A percentile compares a stretch with the other conserved stretches of the same genome.
Evolutionary conservation across 2,113 vertebrate genomes (phyloP).

Genomic region (Suncus etruscus): DNA sequence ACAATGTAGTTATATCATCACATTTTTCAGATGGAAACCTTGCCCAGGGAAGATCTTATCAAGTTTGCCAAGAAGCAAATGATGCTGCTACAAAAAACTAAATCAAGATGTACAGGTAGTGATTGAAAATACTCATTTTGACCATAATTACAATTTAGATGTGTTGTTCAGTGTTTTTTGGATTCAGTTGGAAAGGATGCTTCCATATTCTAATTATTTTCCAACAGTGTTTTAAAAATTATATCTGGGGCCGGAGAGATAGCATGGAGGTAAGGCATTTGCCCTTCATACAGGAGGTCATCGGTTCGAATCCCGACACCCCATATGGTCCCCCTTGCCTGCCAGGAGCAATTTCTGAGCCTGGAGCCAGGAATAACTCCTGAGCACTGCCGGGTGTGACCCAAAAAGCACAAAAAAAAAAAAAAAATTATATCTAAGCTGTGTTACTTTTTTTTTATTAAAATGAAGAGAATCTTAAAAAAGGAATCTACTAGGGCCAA

Average conservation of each 20-base stretch:
- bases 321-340: no score
- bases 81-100: slow-evolving; percentile 94
- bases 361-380: no score
- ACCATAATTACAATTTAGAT: background rate
- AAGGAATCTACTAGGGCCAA: background rate
- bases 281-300: no score
- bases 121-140: slow-evolving; percentile 36
- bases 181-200: background rate
- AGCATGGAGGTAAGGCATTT: no score
- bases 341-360: no score
- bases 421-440: slow-evolving; percentile 14
- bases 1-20: slow-evolving; percentile 42
- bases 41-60: slow-evolving; percentile 97
- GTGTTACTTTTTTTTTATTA: slow-evolving; percentile 23
- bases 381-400: no score
- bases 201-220: background rate
- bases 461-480: background rate
- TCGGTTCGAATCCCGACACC: no score
- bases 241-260: no score
- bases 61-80: slow-evolving; percentile 98
- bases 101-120: slow-evolving; percentile 93
- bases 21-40: slow-evolving; percentile 92
- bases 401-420: no score
- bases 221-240: background rate
- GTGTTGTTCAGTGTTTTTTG: no score